These are phyloP conservation scores for Petrolisthes cinctipes DNA, from an alignment of 2,888 invertebrate genomes.

Conservation along the genomic window DNA sequence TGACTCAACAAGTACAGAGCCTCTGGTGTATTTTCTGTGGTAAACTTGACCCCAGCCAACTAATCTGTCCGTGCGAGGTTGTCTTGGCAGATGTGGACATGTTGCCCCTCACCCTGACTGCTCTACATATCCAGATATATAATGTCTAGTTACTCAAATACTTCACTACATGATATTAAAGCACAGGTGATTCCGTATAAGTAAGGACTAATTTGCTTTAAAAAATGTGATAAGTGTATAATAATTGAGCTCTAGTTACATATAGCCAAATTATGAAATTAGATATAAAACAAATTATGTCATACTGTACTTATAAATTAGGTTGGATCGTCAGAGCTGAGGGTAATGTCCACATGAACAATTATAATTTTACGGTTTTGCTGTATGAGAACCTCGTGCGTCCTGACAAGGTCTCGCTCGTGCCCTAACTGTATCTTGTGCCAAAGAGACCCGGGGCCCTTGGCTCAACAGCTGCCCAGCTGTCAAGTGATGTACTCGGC, in stretches of 20 bases:
- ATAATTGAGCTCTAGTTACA: slow-evolving; percentile 50
- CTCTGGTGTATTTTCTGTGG: slow-evolving; percentile 52
- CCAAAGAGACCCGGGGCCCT: slow-evolving; percentile 62
- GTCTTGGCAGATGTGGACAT: slow-evolving; percentile 57
- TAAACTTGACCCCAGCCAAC: slow-evolving; percentile 60
- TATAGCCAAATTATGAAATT: slow-evolving; percentile 56
- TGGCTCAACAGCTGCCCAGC: slow-evolving; percentile 60
- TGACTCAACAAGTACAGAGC: slow-evolving; percentile 44
- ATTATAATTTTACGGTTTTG: slow-evolving; percentile 51
- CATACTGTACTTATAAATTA: slow-evolving; percentile 37
- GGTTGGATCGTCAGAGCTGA: slow-evolving; percentile 54
- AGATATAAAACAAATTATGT: slow-evolving; percentile 38
- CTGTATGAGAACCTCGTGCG: slow-evolving; percentile 60
- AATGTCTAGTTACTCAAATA: slow-evolving; percentile 44
- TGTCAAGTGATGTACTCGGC: slow-evolving; percentile 61
- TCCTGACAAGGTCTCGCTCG: slow-evolving; percentile 63
- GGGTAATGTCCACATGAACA: slow-evolving; percentile 58
- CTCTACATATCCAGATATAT: slow-evolving; percentile 53
- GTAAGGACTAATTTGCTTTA: slow-evolving; percentile 46
- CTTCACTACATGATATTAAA: slow-evolving; percentile 51
- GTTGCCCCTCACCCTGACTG: slow-evolving; percentile 51
- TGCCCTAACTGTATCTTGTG: slow-evolving; percentile 63
- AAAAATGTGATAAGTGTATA: slow-evolving; percentile 58
- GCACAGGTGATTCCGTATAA: slow-evolving; percentile 50
- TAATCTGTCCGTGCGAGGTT: slow-evolving; percentile 60